Base-by-base conservation (phyloP, 1,140 invertebrate genomes). In the Pseudomyrmex gracilis region DNA sequence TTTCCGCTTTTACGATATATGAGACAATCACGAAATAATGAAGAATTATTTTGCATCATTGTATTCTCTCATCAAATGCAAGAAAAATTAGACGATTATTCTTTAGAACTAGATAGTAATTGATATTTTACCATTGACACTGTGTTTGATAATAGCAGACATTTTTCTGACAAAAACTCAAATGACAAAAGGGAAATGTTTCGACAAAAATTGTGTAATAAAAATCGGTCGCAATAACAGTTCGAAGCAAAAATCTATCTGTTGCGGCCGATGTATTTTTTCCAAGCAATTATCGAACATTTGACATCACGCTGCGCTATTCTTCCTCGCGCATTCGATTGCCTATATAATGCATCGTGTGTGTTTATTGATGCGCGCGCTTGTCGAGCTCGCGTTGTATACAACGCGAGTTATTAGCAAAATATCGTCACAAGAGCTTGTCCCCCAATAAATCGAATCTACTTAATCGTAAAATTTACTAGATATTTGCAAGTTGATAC, bases 391-490 rank as follows among this genome's bases (percentile, higher is more conserved):
- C 1, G 34, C 34, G 5, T 34, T 34, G 34, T 34, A 34, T 34
- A 34, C 34, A 34, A 34, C 34, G 34, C 5, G 34, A n/a, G n/a
- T 34, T 34, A 34, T 34, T 34, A 34, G 34, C 71, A 66, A 47
- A 80, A 66, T 24, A 22, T 57, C 47, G 13, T 13, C 20, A 20
- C 13, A 66, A 34, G 10, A 71, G 20, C 68, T 80, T 58, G 17
- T 24, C 47, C 53, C 66, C 53, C 66, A 34, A 80, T 71, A 80
- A 71, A 80, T 71, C 58, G 66, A 71, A 80, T 47, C 34, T 24
- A 24, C 64, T 78, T 70, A 70, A 70, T 70, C 64, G 70, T 70
- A 78, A 78, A 34, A 47, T 78, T 68, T 17, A 15, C 43, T 20
- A 43, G 53, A 57, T 47, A 58, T 80, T 80, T 80, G 55, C 53